phyloP scores from a whole-genome alignment of 1,140 invertebrate genomes.

The Dinoponera quadriceps region DNA sequence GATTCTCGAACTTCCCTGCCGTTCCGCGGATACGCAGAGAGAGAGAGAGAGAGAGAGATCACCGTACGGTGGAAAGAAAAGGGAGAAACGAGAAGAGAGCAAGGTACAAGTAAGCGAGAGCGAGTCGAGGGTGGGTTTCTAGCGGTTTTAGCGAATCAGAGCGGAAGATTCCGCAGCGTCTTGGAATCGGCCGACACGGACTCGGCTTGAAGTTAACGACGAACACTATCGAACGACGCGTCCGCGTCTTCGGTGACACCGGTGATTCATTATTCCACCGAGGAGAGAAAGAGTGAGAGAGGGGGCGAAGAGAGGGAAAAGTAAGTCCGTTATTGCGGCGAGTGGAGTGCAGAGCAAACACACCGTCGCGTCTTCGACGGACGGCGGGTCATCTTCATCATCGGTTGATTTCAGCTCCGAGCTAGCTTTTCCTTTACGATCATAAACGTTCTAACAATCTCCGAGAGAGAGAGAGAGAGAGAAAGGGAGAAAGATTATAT shows the following conservation, averaged over 20 bases:
- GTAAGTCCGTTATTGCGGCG: constrained; percentile 18
- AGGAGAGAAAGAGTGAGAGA: too few species aligned
- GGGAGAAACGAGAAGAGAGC: too few species aligned
- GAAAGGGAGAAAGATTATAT: not conserved
- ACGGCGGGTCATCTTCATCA: not conserved
- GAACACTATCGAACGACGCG: not conserved
- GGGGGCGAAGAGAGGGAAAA: not conserved
- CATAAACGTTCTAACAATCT: not conserved
- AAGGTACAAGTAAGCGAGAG: not conserved
- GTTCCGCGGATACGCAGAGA: not conserved
- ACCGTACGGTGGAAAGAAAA: not conserved
- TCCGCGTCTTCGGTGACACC: not conserved
- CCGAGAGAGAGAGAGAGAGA: too few species aligned
- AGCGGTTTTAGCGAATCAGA: constrained; percentile 17
- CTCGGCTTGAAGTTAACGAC: constrained; percentile 5
- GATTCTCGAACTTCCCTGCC: too few species aligned
- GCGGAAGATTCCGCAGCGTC: constrained; percentile 19
- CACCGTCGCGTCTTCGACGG: not conserved
- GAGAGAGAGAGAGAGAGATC: too few species aligned
- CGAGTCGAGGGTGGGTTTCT: constrained; percentile 5
- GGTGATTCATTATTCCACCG: constrained; percentile 11
- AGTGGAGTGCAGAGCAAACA: not conserved
- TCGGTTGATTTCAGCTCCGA: not conserved
- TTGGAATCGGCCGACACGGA: not conserved
- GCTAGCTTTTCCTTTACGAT: not conserved